Conservation (phyloP, 2,888 invertebrate genomes). For the Dicycla oo region DNA sequence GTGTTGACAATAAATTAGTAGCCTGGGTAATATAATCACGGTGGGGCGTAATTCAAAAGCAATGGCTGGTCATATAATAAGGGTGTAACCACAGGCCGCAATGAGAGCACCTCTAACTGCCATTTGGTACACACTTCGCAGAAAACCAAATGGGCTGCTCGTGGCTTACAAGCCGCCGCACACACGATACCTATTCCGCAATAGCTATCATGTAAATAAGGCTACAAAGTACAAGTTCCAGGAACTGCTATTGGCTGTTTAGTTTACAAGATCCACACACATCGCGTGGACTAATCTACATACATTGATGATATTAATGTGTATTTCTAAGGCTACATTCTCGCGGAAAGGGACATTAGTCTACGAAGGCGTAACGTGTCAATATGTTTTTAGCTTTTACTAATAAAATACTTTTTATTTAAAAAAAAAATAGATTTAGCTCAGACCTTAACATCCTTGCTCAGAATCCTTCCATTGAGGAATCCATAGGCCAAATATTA, state of each 20-base stretch:
- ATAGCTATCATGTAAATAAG: slow-evolving; percentile 52
- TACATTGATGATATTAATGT: slow-evolving; percentile 12
- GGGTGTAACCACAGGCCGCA: slow-evolving; percentile 63
- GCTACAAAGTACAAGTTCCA: slow-evolving; percentile 48
- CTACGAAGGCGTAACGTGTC: not conserved
- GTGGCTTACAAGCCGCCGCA: slow-evolving; percentile 64
- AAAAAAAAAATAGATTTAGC: slow-evolving; percentile 11
- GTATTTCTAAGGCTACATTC: slow-evolving; percentile 23
- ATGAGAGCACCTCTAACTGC: slow-evolving; percentile 62
- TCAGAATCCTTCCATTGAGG: slow-evolving; percentile 9
- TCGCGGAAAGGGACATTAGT: not conserved
- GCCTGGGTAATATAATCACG: slow-evolving; percentile 39
- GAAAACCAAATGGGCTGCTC: slow-evolving; percentile 67
- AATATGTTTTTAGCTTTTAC: not conserved
- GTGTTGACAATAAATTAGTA: slow-evolving; percentile 56
- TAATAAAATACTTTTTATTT: not conserved
- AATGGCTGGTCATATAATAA: slow-evolving; percentile 56
- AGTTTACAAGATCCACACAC: slow-evolving; percentile 41
- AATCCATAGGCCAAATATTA: slow-evolving; percentile 43
- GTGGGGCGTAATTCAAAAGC: slow-evolving; percentile 49
- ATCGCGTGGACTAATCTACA: slow-evolving; percentile 2
- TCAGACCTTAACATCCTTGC: slow-evolving; percentile 4
- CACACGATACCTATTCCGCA: slow-evolving; percentile 30
- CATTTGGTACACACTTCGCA: slow-evolving; percentile 61
- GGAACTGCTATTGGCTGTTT: slow-evolving; percentile 31